Evolutionary conservation across 2,113 vertebrate genomes (phyloP).

Genomic region (Ursus arctos): DNA sequence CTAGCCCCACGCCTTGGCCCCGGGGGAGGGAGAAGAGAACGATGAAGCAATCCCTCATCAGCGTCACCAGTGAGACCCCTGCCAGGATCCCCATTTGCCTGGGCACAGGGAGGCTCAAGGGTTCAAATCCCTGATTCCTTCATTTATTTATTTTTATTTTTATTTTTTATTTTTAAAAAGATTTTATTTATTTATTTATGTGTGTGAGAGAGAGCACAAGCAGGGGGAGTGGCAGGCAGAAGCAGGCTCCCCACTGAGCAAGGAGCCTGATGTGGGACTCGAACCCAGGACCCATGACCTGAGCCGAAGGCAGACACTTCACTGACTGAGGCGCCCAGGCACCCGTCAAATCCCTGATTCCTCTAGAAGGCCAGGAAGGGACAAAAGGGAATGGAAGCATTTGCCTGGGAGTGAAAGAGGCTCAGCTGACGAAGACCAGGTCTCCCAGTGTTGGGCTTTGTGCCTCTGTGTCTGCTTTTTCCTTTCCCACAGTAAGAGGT

Average conservation of each 20-base stretch:
- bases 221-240: too few relatives aligned
- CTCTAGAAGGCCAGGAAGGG: not conserved
- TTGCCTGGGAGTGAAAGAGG: not conserved
- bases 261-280: too few relatives aligned
- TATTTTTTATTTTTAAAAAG: too few relatives aligned
- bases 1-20: not conserved
- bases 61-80: not conserved
- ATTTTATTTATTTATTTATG: too few relatives aligned
- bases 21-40: not conserved
- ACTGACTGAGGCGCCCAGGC: too few relatives aligned
- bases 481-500: not conserved
- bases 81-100: not conserved
- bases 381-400: too few relatives aligned
- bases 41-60: not conserved
- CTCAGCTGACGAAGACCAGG: accelerated
- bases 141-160: too few relatives aligned
- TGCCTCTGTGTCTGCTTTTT: not conserved
- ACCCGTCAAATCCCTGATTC: not conserved
- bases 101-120: not conserved
- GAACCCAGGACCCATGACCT: too few relatives aligned
- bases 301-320: too few relatives aligned
- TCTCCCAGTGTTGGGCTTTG: not conserved
- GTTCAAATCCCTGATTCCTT: not conserved
- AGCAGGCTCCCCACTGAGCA: too few relatives aligned
- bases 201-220: too few relatives aligned